Conservation (phyloP, 2,797 vertebrate species). For the Notolabrus celidotus region DNA sequence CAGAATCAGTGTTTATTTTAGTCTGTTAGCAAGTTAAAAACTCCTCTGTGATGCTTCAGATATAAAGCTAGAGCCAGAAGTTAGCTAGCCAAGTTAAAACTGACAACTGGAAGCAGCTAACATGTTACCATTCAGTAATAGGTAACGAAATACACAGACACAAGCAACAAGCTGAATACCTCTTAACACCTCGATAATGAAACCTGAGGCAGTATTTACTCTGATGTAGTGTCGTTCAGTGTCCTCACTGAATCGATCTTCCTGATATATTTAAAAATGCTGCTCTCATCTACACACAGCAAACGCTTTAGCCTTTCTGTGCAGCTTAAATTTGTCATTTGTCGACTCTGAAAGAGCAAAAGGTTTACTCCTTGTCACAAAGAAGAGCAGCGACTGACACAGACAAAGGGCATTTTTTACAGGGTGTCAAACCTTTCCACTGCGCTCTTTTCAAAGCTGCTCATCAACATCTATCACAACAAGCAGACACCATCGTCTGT, state of each 20-base stretch:
- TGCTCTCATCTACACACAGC: neutral
- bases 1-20: no score
- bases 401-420: slow-evolving; percentile 25
- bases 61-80: no score
- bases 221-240: neutral
- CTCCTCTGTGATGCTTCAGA: no score
- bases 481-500: slow-evolving; percentile 15
- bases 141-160: no score
- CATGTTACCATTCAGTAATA: no score
- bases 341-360: slow-evolving; percentile 16
- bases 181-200: no score
- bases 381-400: slow-evolving; percentile 13
- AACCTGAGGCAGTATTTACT: no score
- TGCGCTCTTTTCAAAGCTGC: slow-evolving; percentile 14
- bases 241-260: neutral
- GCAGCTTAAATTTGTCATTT: slow-evolving; percentile 7
- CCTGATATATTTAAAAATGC: neutral
- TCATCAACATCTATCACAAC: slow-evolving; percentile 23
- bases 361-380: neutral
- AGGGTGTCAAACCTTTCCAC: slow-evolving; percentile 31
- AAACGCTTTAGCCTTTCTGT: neutral
- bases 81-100: no score
- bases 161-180: no score
- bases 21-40: no score
- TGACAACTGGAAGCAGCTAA: no score